Evolutionary conservation across 1,140 invertebrate species (phyloP), one percentile per base, ranked within the genome.

Genomic region (Amyelois transitella): DNA sequence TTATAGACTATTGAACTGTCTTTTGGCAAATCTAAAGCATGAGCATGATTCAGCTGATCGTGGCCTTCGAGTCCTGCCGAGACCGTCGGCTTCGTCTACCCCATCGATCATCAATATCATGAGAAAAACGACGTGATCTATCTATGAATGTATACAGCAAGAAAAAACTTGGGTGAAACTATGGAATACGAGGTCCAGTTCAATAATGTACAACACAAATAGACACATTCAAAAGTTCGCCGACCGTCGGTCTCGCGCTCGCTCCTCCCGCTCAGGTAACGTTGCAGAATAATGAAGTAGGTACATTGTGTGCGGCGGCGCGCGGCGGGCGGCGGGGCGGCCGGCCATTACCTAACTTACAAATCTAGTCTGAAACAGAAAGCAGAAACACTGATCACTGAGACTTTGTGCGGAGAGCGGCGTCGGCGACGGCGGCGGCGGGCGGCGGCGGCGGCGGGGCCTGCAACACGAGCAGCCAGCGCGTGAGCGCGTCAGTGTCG

Each of bases 281-380:
- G 60, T 62, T 55, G 68, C 62, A 56, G 64, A 68, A 75, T 76
- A 77, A 68, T 63, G 63, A 75, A 69, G 74, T 81, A 81, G 53
- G 79, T 80, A 80, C 79, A 79, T 78, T 72, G 73, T 73, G 70
- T 51, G 62, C 49, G 38, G 68, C 53, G 48, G 59, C 50, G 66
- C 66, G 60, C 55, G 63, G 68, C 60, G 66, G 64, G 63, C 57
- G 58, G 43, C 47, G 21, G 10, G 18, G 45, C 18, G 21, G 18
- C 45, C 14, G 66, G 43, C 70, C 69, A 67, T 55, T 73, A 84
- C 81, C 78, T 84, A 84, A 84, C 81, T 79, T 84, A 84, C 77
- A 54, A 54, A 81, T 81, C 78, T 84, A 81, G 77, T 63, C 81
- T 84, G 81, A 72, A 84, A 84, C 81, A 84, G 81, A 84, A 84